Evolutionary conservation across 2,888 invertebrate genomes (phyloP), one percentile per base, ranked within the genome.

Genomic region (Exocentrus adspersus): DNA sequence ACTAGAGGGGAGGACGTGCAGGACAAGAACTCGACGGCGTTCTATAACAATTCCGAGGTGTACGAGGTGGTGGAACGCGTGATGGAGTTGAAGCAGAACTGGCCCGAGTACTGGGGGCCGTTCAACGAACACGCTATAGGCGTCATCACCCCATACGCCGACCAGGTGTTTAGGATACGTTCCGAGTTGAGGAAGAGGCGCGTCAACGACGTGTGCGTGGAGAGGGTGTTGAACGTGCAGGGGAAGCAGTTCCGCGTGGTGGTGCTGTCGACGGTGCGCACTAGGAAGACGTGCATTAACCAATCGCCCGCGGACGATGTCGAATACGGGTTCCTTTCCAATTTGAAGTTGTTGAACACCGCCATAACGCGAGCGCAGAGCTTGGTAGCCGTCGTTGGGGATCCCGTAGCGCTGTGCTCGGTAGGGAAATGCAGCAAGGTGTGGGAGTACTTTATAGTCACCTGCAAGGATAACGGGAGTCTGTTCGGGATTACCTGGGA

Each of bases 191-290:
- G 93, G 20, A 92, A 92, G 76, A 86, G 89, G 3, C 86, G 89
- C 24, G 86, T 94, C 81, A 87, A 87, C 68, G 89, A 90, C 61
- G 90, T 94, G 45, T 91, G 92, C 9, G 94, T 94, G 1, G 94
- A 94, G 77, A 84, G 93, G 62, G 93, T 94, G 2, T 84, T 92
- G 9, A 94, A 94, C 81, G 93, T 93, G 0, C 94, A 94, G 84
- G 94, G 94, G 77, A 94, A 94, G 78, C 93, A 94, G 81, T 94
- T 93, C 78, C 86, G 93, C 6, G 93, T 90, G 0, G 89, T 94
- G 51, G 90, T 94, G 76, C 83, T 94, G 62, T 92, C 92, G 37
- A 93, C 93, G 0, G 91, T 92, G 0, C 84, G 91, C 28, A 94
- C 93, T 4, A 84, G 92, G 19, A 87, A 90, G 57, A 92, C 92